Conservation (phyloP, 2,888 invertebrate species). For the Scrobipalpa costella region DNA sequence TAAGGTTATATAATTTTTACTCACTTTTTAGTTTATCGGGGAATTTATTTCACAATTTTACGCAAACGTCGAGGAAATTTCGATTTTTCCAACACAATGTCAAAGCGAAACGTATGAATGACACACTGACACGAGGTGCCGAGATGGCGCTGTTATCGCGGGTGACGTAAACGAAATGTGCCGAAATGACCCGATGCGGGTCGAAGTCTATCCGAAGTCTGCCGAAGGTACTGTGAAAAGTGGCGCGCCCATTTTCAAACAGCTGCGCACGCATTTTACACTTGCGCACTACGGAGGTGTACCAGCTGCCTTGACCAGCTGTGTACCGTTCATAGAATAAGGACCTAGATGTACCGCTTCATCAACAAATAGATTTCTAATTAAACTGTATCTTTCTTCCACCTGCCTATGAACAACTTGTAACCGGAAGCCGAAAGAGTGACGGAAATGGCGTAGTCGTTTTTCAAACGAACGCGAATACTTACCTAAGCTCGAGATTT, state of each 20-base stretch:
- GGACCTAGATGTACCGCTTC: too few species aligned
- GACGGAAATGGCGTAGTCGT: too few species aligned
- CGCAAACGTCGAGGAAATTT: slow-evolving; percentile 9
- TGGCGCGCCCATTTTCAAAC: slow-evolving; percentile 10
- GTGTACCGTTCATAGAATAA: too few species aligned
- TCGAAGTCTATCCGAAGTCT: neutral
- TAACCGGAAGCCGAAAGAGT: too few species aligned
- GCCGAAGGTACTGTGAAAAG: neutral
- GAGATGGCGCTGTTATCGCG: slow-evolving; percentile 38
- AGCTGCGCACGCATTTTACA: slow-evolving; percentile 10
- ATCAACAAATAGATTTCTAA: too few species aligned
- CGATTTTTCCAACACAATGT: neutral
- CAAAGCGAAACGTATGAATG: neutral
- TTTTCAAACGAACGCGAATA: too few species aligned
- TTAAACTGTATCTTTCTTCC: too few species aligned
- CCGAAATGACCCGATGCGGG: neutral
- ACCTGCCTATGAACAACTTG: too few species aligned
- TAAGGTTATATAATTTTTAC: slow-evolving; percentile 28
- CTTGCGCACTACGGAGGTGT: neutral
- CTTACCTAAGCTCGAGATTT: too few species aligned
- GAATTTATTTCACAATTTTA: slow-evolving; percentile 15
- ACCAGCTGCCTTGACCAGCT: too few species aligned
- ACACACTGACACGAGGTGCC: neutral
- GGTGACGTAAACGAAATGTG: slow-evolving; percentile 14
- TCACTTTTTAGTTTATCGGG: slow-evolving; percentile 35